Evolutionary conservation across 1,140 invertebrate species (phyloP), one percentile per base, ranked within the genome.

Genomic region (Zaprionus vittiger): DNA sequence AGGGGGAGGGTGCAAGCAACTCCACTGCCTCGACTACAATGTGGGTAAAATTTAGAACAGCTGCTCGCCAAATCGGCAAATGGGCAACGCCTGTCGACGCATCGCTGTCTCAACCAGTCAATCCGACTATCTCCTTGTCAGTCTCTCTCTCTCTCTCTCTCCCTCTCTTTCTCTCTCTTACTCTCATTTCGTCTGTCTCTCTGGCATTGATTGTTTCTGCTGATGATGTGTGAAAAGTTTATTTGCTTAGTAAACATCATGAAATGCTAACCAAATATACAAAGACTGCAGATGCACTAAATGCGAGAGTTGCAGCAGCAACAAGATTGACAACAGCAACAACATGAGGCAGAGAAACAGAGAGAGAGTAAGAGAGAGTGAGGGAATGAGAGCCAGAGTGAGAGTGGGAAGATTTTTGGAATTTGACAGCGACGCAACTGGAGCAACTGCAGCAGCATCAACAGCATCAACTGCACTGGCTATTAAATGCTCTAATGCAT

Each of bases 221-320:
- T 77, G 80, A 84, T 89, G 84, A 89, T 89, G 85, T 89, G 85
- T 90, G 84, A 87, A 87, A 89, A 84, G 84, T 90, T 89, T 89
- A 90, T 89, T 89, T 89, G 81, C 41, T 62, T 62, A 84, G 85
- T 89, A 89, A 89, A 89, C 84, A 89, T 71, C 72, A 75, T 78
- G 76, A 74, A 89, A 84, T 84, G 84, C 72, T 89, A 81, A 77
- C 70, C 80, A 89, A 87, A 87, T 81, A 83, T 77, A 73, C 81
- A 87, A 71, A 87, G 60, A 56, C 64, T 59, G 60, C 70, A 74
- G 65, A 38, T 38, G 37, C 63, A 60, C 24, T 61, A 47, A 26
- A 44, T 64, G 62, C 55, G 24, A 55, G 24, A 41, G 49, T 28
- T 34, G 57, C 62, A 57, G 34, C 26, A 73, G 47, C 71, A 70